phyloP scores from a whole-genome alignment of 2,888 invertebrate genomes.

The Leptothorax acervorum region DNA sequence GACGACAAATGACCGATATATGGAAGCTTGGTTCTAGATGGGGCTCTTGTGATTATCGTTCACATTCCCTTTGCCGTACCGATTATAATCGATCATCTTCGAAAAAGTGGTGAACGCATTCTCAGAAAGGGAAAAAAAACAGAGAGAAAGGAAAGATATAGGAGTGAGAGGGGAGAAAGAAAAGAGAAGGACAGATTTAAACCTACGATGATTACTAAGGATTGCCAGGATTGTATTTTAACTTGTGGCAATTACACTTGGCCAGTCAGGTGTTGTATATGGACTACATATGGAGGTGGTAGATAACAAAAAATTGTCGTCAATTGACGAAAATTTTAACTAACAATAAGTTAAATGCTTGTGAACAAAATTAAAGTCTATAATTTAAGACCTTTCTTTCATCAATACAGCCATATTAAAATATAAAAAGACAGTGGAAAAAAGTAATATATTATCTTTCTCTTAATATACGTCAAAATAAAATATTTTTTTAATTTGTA shows the following conservation, averaged over 20 bases:
- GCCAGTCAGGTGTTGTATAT: background rate
- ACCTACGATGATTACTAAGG: background rate
- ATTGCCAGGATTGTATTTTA: background rate
- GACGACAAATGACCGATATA: slow-evolving; percentile 64
- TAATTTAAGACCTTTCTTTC: background rate
- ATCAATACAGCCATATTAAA: background rate
- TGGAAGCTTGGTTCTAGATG: slow-evolving; percentile 43
- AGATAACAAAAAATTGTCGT: background rate
- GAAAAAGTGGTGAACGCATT: background rate
- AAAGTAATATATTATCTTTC: background rate
- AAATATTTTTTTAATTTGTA: background rate
- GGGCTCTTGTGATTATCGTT: slow-evolving; percentile 74
- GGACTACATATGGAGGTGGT: background rate
- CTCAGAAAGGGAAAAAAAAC: background rate
- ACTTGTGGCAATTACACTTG: background rate
- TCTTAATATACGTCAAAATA: background rate
- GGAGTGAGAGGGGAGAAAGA: background rate
- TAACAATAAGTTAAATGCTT: background rate
- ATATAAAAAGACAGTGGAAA: background rate
- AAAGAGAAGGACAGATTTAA: background rate
- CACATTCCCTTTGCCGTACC: slow-evolving; percentile 79
- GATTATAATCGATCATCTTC: background rate
- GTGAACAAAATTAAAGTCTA: background rate
- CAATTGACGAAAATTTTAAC: background rate
- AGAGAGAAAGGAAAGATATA: background rate